A percentile compares a stretch with the other conserved stretches of the same genome.
Evolutionary conservation across 1,140 invertebrate genomes (phyloP).

Genomic region (Nylanderia fulva): DNA sequence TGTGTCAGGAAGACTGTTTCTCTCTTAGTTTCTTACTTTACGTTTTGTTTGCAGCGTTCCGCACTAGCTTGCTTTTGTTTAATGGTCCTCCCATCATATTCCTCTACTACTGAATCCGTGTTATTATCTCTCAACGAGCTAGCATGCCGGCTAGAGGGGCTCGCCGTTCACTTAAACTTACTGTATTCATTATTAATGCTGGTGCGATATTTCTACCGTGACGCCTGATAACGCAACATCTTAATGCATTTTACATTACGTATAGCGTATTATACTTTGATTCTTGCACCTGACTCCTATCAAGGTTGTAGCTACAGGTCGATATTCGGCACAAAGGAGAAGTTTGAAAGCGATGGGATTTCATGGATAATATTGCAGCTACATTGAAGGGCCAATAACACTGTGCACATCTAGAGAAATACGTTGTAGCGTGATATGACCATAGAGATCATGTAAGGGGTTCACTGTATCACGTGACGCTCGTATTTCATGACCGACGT

Average conservation of each 20-base stretch:
- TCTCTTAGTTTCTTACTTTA: conserved; percentile 48
- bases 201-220: conserved; percentile 33
- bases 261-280: conserved; percentile 16
- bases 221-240: conserved; percentile 14
- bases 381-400: conserved; percentile 64
- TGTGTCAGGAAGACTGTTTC: conserved; percentile 35
- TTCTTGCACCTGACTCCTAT: not conserved
- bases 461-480: conserved; percentile 74
- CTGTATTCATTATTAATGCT: conserved; percentile 51
- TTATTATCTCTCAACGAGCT: conserved; percentile 52
- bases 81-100: conserved; percentile 57
- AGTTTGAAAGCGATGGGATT: conserved; percentile 54
- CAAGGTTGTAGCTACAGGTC: not conserved
- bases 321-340: conserved; percentile 41
- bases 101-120: conserved; percentile 38
- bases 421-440: conserved; percentile 71
- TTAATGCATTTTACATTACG: conserved; percentile 22
- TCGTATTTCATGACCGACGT: conserved; percentile 73
- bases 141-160: conserved; percentile 6
- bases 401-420: conserved; percentile 64
- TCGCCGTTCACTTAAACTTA: conserved; percentile 47
- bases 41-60: conserved; percentile 43
- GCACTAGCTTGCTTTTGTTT: conserved; percentile 53
- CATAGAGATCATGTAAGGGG: conserved; percentile 72
- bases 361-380: conserved; percentile 56